Base-by-base conservation (phyloP, 2,113 vertebrate species). In the Phyllostomus hastatus region DNA sequence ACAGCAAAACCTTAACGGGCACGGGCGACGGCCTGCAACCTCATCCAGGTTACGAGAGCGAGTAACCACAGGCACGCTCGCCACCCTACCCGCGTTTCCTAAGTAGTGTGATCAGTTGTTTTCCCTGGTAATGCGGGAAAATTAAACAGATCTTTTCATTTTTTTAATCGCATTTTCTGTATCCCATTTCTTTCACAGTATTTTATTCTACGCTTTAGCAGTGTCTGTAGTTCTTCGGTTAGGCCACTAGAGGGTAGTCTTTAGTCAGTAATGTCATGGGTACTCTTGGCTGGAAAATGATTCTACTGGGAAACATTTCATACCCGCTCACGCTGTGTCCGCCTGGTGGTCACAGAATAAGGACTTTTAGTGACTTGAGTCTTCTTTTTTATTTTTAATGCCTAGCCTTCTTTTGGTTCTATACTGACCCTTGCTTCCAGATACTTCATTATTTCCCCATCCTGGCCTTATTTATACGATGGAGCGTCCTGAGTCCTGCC, bases 161-260 rank as follows among this genome's bases (percentile, higher is more conserved):
- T 91, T 61, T 11, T 64, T 31, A 64, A 79, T 48, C 48, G 10
- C 24, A 19, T 73, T 64, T 66, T 73, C 20, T 57, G 72, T 88
- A 14, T 90, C 1, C 20, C 6, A 17, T 80, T 81, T 89, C 33
- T 80, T 88, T 59, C 24, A 10, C 5, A 14, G 16, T 28, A 0
- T 72, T 61, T 26, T 86, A 11, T 15, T 33, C 24, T 10, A 38
- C 10, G 2, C 33, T 38, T 54, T 48, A 38, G 24, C 35, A 43
- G 28, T 9, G 61, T 19, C 75, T 95, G 94, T 93, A 90, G 46
- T 97, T 96, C 75, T 72, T 2, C 0, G 0, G 22, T 0, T 0
- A 0, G 11, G 0, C 92, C 97, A 91, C 97, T 41, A 97, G 97
- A 97, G 73, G 97, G 64, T 0, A 96, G 61, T 8, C 52, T 91